Percentiles rank a stretch among this genome's conserved stretches.
Evolutionary conservation across 2,888 invertebrate genomes (phyloP).

Genomic region (Odiellus spinosus): DNA sequence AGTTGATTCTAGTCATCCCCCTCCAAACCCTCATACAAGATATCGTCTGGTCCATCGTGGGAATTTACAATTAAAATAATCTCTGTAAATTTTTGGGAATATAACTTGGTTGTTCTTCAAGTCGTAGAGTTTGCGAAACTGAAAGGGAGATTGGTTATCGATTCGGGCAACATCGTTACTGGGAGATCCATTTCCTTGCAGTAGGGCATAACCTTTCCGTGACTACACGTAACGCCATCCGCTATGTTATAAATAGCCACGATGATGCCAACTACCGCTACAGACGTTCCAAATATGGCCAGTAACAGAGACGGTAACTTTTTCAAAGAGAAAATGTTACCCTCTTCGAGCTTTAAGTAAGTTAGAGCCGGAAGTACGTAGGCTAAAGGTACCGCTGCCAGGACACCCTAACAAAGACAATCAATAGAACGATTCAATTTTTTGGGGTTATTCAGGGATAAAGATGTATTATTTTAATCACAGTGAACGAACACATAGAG

Average conservation of each 20-base stretch:
- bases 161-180: not conserved
- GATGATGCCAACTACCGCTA: constrained; percentile 44
- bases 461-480: too few relatives aligned
- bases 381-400: constrained; percentile 65
- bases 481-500: too few relatives aligned
- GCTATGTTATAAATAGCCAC: constrained; percentile 38
- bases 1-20: too few relatives aligned
- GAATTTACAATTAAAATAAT: too few relatives aligned
- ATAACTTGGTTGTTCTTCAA: too few relatives aligned
- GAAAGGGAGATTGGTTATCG: not conserved
- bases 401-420: constrained; percentile 47
- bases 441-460: not conserved
- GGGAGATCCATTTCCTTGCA: constrained; percentile 28
- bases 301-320: constrained; percentile 55
- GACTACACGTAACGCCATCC: constrained; percentile 42
- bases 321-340: constrained; percentile 44
- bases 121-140: not conserved
- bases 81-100: too few relatives aligned
- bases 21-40: too few relatives aligned
- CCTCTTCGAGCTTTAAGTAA: constrained; percentile 56
- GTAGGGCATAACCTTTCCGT: constrained; percentile 45
- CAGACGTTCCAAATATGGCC: constrained; percentile 47
- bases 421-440: not conserved
- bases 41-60: too few relatives aligned
- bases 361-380: constrained; percentile 64